Conservation (phyloP, 2,113 vertebrate genomes). For the Plecotus auritus region DNA sequence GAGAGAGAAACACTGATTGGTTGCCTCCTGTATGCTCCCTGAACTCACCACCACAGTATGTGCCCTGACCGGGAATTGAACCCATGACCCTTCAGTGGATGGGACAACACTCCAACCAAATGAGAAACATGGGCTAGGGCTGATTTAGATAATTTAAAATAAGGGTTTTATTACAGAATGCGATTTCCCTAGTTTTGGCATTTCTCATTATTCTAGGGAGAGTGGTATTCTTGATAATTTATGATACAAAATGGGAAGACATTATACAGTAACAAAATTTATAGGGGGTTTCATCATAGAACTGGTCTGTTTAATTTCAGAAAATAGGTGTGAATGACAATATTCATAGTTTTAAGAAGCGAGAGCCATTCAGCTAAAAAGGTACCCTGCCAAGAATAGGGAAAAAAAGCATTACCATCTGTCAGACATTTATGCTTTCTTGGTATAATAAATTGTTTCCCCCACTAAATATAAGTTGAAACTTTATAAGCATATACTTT, state of each 20-base stretch:
- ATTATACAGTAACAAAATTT: slow-evolving; percentile 52
- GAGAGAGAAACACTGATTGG: background rate
- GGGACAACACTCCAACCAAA: background rate
- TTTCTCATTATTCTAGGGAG: slow-evolving; percentile 42
- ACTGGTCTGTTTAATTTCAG: slow-evolving; percentile 67
- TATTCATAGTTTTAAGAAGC: slow-evolving; percentile 56
- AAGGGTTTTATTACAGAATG: slow-evolving; percentile 18
- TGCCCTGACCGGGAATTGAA: background rate
- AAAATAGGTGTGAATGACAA: slow-evolving; percentile 70
- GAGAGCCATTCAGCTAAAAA: slow-evolving; percentile 37
- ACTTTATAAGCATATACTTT: slow-evolving; percentile 73
- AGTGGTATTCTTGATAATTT: slow-evolving; percentile 55
- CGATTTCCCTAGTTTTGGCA: background rate
- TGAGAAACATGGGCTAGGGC: background rate
- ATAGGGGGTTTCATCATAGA: slow-evolving; percentile 53
- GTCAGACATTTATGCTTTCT: slow-evolving; percentile 66
- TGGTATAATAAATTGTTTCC: slow-evolving; percentile 77
- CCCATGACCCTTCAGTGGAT: background rate
- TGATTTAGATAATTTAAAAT: slow-evolving; percentile 42
- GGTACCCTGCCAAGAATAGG: slow-evolving; percentile 48
- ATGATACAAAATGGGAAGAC: slow-evolving; percentile 48
- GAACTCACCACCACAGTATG: background rate
- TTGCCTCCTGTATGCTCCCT: background rate
- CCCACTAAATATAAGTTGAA: slow-evolving; percentile 72
- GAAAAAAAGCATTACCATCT: slow-evolving; percentile 60